Evolutionary conservation across 2,113 vertebrate species (phyloP).

Genomic region (Turdus rufiventris): DNA sequence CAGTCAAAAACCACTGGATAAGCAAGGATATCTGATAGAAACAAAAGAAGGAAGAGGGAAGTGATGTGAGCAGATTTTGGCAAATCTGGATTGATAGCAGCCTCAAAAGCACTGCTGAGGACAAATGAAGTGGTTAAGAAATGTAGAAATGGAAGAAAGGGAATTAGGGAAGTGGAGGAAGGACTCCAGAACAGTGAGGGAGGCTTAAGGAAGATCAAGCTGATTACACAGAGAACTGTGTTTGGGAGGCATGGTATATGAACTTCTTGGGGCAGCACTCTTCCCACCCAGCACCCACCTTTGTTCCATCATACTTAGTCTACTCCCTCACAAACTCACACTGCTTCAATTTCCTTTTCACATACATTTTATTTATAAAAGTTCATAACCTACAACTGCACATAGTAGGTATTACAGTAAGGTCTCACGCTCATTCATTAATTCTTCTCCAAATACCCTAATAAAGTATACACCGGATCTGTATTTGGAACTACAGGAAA

Average conservation of each 20-base stretch:
- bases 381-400: not conserved
- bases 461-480: not conserved
- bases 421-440: not conserved
- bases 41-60: not conserved
- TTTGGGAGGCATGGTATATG: fast-evolving
- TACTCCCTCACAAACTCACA: not conserved
- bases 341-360: not conserved
- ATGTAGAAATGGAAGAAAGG: not conserved
- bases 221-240: not conserved
- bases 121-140: not conserved
- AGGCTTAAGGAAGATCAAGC: not conserved
- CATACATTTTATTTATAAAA: not conserved
- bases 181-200: not conserved
- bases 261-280: not conserved
- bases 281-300: not conserved
- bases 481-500: slow-evolving; percentile 17
- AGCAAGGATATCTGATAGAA: not conserved
- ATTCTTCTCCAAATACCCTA: not conserved
- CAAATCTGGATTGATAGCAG: not conserved
- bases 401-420: not conserved
- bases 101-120: not conserved
- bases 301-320: not conserved
- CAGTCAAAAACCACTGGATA: not conserved
- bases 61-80: not conserved
- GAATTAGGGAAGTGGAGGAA: not conserved